These are phyloP conservation scores for Ceuthmochares aereus DNA, from an alignment of 2,113 vertebrate genomes.

Conservation along the genomic window DNA sequence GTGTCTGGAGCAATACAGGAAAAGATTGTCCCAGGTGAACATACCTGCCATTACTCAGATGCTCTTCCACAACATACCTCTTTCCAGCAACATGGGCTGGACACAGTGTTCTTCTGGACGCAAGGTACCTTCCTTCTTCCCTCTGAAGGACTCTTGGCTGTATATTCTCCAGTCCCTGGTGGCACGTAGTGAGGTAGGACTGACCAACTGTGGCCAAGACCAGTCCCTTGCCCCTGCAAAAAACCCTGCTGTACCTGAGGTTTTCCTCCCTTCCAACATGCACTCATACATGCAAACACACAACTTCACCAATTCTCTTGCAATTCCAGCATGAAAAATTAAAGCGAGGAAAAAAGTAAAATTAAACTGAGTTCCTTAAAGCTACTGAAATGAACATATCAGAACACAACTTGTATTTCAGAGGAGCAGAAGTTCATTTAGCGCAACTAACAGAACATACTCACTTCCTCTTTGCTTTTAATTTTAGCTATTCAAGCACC, in stretches of 20 bases:
- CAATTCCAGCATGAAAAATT: neutral
- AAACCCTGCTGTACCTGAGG: neutral
- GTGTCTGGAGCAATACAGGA: neutral
- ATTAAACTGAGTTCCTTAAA: neutral
- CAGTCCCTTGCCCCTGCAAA: neutral
- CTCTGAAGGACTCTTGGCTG: neutral
- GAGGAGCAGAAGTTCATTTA: neutral
- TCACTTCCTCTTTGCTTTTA: neutral
- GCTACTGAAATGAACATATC: neutral
- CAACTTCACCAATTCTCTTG: neutral
- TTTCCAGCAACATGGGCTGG: neutral
- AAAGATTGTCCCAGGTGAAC: neutral
- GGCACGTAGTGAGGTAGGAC: neutral
- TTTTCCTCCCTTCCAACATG: neutral
- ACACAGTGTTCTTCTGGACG: neutral
- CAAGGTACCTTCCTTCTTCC: neutral
- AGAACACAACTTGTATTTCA: neutral
- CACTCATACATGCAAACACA: rapidly evolving
- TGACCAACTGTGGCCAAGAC: neutral
- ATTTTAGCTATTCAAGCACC: neutral
- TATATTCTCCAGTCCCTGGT: neutral
- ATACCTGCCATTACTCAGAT: neutral
- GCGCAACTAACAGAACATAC: neutral
- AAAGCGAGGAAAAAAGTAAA: neutral
- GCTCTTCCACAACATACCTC: neutral